Evolutionary conservation across 2,113 vertebrate species (phyloP).

Genomic region (Edolisoma coerulescens): DNA sequence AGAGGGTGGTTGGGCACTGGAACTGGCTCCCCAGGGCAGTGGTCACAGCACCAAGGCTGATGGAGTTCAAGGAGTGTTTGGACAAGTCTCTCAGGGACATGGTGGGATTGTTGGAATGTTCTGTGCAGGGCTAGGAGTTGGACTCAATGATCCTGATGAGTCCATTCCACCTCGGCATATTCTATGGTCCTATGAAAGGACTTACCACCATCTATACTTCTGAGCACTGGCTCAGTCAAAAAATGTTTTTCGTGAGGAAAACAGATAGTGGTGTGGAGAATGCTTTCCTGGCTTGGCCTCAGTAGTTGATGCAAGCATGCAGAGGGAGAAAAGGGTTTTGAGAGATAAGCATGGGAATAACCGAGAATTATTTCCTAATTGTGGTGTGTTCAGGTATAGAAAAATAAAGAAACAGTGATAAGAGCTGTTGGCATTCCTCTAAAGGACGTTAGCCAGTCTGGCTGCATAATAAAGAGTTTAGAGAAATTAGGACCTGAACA

Average conservation of each 20-base stretch:
- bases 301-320: not conserved
- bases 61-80: too few relatives aligned
- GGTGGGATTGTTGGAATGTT: not conserved
- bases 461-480: not conserved
- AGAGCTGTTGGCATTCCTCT: not conserved
- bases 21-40: not conserved
- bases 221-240: not conserved
- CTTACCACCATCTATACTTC: not conserved
- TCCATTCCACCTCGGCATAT: fast-evolving
- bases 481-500: not conserved
- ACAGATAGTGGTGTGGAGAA: not conserved
- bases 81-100: not conserved
- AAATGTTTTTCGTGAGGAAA: not conserved
- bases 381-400: not conserved
- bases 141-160: not conserved
- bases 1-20: fast-evolving
- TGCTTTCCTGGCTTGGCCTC: not conserved
- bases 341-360: not conserved
- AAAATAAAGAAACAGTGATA: not conserved
- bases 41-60: not conserved
- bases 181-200: not conserved
- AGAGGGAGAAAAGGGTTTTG: not conserved
- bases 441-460: not conserved
- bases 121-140: not conserved
- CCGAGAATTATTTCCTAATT: not conserved